Evolutionary conservation across 2,888 invertebrate genomes (phyloP), one percentile per base, ranked within the genome.

Genomic region (Cephus rjabovi): DNA sequence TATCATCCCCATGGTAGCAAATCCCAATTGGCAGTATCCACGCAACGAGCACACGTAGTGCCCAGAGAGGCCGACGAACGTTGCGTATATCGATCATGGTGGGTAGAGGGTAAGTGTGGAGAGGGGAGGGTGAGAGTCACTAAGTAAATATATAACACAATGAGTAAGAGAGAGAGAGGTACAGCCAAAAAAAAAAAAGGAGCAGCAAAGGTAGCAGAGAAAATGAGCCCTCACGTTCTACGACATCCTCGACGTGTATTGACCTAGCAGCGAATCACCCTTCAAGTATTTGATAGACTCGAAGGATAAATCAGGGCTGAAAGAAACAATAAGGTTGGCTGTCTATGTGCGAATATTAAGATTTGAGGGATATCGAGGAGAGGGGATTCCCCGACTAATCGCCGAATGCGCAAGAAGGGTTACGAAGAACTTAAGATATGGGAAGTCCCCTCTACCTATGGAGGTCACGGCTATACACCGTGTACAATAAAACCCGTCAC

Each of bases 221-320:
- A 4, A 56, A 56, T 23, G 23, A 56, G 2, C 56, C 56, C 56
- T 23, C 56, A 0, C 56, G 23, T 56, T 9, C 6, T 23, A 56
- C 56, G 56, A 23, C 56, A 23, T 23, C 0, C 12, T 3, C 0
- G 12, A 12, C 23, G 56, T 56, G 9, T 56, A 56, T 89, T 86
- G 87, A 89, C 86, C 86, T 84, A 88, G 86, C 88, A 86, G 85
- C 87, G 88, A 89, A 87, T 89, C 88, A 88, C 83, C 83, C 80
- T 77, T 77, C 6, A 31, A 23, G 56, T 15, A 56, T 56, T 23
- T 23, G 23, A 56, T 9, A 6, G 15, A 23, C 56, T 56, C 56
- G 56, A 56, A 23, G 56, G 1, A 56, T 56, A 0, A 56, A 56
- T 56, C 56, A 56, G 56, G 56, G 2, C 9, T 23, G 56, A 23